These are phyloP conservation scores for Dryobotodes eremita DNA, from an alignment of 2,888 invertebrate species.

Conservation along the genomic window DNA sequence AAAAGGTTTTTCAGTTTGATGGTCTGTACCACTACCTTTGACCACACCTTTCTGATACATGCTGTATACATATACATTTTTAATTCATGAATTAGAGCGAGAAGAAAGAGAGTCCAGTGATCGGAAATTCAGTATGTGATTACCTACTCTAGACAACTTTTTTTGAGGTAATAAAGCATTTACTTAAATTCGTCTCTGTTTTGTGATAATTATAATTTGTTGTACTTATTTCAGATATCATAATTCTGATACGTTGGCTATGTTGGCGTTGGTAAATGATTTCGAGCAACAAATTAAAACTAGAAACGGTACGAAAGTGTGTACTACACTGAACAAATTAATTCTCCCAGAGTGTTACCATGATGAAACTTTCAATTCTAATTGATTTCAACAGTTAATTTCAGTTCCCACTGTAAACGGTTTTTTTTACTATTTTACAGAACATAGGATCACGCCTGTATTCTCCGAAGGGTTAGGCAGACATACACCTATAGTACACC, in stretches of 20 bases:
- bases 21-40: too few relatives aligned
- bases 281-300: conserved; percentile 11
- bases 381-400: background rate
- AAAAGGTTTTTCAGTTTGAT: too few relatives aligned
- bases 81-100: too few relatives aligned
- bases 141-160: background rate
- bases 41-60: too few relatives aligned
- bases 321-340: background rate
- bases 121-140: background rate
- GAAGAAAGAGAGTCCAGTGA: background rate
- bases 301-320: background rate
- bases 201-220: background rate
- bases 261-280: background rate
- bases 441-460: background rate
- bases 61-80: too few relatives aligned
- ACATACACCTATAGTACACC: background rate
- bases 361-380: conserved; percentile 4
- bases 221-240: background rate
- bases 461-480: background rate
- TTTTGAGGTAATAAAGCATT: background rate
- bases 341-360: background rate
- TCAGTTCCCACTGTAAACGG: background rate
- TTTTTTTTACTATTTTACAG: background rate
- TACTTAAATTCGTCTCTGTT: background rate
- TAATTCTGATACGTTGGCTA: background rate